phyloP scores from a whole-genome alignment of 23 tunicate species.

The Styela plicata region DNA sequence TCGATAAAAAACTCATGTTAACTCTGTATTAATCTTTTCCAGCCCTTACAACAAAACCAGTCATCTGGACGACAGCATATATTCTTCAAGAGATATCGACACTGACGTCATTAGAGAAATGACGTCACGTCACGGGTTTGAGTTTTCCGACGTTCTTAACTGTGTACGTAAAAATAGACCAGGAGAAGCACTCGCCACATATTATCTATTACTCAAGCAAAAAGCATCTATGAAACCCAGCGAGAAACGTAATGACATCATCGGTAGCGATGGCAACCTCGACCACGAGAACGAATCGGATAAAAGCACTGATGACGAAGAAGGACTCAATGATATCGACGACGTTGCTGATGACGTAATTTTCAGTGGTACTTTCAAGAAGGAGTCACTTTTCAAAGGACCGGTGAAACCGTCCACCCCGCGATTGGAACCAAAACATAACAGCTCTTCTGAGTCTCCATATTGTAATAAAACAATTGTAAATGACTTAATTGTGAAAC shows the following conservation, averaged over 20 bases:
- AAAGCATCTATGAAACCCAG: background rate
- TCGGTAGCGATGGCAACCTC: constrained; percentile 19
- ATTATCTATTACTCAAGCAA: constrained; percentile 54
- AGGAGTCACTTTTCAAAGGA: background rate
- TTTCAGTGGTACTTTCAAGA: background rate
- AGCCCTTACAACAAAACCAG: background rate
- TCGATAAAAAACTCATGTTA: no score
- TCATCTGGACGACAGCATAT: background rate
- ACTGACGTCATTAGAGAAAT: constrained; percentile 23
- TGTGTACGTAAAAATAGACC: constrained; percentile 91
- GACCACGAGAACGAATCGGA: constrained; percentile 9
- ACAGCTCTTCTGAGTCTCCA: background rate
- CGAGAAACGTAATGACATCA: background rate
- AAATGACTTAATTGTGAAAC: background rate
- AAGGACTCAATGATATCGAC: constrained; percentile 16
- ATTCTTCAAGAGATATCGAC: constrained; percentile 7
- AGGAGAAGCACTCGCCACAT: constrained; percentile 79
- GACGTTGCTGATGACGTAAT: constrained; percentile 3
- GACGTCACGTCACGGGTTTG: constrained; percentile 22
- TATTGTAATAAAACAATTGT: background rate
- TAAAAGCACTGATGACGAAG: background rate
- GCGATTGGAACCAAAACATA: background rate
- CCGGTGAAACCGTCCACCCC: background rate
- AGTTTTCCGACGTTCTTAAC: constrained; percentile 35
- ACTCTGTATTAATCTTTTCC: background rate